Base-by-base conservation (phyloP, 2,888 invertebrate genomes). In the Papilio elwesi region DNA sequence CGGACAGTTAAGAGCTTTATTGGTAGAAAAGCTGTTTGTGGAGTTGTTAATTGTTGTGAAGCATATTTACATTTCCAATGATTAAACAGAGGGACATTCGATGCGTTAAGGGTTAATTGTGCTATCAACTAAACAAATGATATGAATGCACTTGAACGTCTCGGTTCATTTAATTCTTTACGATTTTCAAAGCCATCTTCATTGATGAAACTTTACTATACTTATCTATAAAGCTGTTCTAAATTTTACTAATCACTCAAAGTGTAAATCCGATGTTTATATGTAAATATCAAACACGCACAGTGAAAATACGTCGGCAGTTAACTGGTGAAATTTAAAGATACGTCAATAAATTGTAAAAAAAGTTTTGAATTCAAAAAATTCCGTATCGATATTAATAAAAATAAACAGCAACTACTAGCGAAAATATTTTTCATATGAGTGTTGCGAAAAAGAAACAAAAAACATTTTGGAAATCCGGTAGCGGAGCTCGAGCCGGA, bases 401-500 rank as follows among this genome's bases (percentile, higher is more conserved):
- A 38, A 36, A 38, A 63, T 70, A 63, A 55, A 65, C 47, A 51
- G 7, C 13, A 55, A 16, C 36, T 11, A 63, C 68, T 38, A 36
- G 15, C 53, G 36, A 68, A 72, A 64, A 68, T 55, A 57, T 51
- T 55, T 63, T 68, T 68, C 16, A 43, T 36, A 49, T 26, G 26
- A 49, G 43, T 68, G 15, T 59, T 16, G 43, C 2, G 43, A 43
- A 57, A 57, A 64, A 68, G 52, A 15, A 81, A 83, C 81, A 85
- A 84, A 80, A 87, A 83, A 84, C 85, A 78, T 79, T 84, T 83
- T 81, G 65, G 74, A 83, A 76, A 76, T 68, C 78, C 77, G 78
- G 76, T 78, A 78, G 76, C 76, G 79, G 81, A 85, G 85, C 86
- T 84, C 85, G 84, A 82, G 85, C 84, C 83, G 84, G 82, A 85